These are phyloP conservation scores for Medauroidea extradentata DNA, from an alignment of 1,140 invertebrate genomes.

Conservation along the genomic window DNA sequence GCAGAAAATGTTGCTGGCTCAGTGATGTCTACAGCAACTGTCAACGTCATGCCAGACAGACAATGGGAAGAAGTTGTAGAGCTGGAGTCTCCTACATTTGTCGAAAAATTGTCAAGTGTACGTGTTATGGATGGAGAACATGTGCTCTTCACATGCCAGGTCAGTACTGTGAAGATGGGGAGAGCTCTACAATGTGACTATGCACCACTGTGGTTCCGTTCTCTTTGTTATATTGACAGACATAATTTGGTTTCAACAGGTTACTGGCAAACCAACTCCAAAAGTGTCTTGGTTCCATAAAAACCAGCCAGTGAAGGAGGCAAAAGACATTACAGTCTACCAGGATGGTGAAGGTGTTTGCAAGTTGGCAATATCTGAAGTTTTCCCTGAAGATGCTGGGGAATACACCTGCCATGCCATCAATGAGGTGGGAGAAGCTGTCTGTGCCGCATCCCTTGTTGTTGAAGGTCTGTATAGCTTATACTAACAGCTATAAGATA, in stretches of 20 bases:
- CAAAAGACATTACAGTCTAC: constrained; percentile 70
- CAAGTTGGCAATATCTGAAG: constrained; percentile 81
- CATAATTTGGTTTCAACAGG: constrained; percentile 24
- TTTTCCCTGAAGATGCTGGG: constrained; percentile 91
- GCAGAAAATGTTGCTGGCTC: constrained; percentile 85
- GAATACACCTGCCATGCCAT: constrained; percentile 77
- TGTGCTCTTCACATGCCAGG: constrained; percentile 69
- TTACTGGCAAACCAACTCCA: constrained; percentile 73
- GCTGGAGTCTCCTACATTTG: constrained; percentile 69
- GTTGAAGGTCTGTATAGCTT: constrained; percentile 68
- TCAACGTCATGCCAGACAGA: constrained; percentile 60
- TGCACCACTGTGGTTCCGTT: too few relatives aligned
- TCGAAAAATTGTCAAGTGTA: constrained; percentile 61
- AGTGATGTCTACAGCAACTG: constrained; percentile 72
- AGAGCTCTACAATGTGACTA: too few relatives aligned
- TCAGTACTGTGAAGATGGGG: constrained; percentile 41
- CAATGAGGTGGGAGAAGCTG: constrained; percentile 80
- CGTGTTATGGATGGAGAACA: constrained; percentile 92
- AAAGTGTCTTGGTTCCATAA: constrained; percentile 80
- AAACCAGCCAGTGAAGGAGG: constrained; percentile 63
- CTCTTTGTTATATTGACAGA: neutral
- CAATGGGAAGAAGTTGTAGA: constrained; percentile 56
- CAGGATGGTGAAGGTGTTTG: constrained; percentile 76
- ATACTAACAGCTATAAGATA: neutral
- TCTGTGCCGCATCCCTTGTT: constrained; percentile 71